Evolutionary conservation across 2,113 vertebrate species (phyloP).

Genomic region (Pachycephala philippinensis): DNA sequence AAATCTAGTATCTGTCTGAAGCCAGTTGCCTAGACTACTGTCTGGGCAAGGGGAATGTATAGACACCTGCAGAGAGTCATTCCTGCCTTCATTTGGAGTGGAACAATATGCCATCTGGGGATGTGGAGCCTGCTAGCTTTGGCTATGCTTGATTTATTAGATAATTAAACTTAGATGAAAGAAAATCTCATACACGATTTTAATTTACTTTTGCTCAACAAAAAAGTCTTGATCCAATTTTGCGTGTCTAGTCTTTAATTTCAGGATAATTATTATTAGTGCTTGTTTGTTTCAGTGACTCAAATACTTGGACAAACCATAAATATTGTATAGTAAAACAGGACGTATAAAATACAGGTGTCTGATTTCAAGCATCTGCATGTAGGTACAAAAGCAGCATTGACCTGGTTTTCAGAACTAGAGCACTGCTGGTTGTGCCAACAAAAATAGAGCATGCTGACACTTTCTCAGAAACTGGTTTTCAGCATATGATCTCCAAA

Average conservation of each 20-base stretch:
- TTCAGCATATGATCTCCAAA: neutral
- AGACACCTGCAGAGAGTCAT: neutral
- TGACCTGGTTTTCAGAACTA: slow-evolving; percentile 11
- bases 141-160: neutral
- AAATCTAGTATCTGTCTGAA: neutral
- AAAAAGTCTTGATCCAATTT: neutral
- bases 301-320: neutral
- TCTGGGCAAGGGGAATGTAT: neutral
- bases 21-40: neutral
- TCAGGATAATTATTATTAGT: neutral
- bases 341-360: neutral
- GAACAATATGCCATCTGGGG: neutral
- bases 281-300: neutral
- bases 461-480: neutral
- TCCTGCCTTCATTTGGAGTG: neutral
- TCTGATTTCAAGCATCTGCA: neutral
- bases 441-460: neutral
- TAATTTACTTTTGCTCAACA: neutral
- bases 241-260: neutral
- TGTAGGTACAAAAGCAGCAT: neutral
- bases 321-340: neutral
- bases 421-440: neutral
- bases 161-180: neutral
- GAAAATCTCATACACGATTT: neutral
- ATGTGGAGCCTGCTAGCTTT: neutral